Percentiles rank a stretch among this genome's conserved stretches.
Evolutionary conservation across 2,797 vertebrate species (phyloP).

Genomic region (Rousettus madagascariensis): DNA sequence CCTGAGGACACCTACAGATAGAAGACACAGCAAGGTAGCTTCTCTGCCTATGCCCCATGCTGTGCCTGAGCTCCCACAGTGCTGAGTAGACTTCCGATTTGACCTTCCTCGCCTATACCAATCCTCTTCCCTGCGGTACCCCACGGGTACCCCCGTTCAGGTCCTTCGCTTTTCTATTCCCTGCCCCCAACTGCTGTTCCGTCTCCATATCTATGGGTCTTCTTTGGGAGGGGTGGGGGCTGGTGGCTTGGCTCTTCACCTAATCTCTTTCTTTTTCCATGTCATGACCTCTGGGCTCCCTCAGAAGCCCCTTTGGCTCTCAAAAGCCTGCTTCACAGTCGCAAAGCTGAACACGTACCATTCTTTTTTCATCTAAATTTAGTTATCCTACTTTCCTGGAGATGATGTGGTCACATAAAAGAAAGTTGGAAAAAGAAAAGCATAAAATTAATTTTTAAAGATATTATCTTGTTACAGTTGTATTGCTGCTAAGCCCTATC

Average conservation of each 20-base stretch:
- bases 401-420: not conserved
- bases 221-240: not conserved
- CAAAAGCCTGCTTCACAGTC: not conserved
- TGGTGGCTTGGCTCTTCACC: not conserved
- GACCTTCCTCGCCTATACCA: not conserved
- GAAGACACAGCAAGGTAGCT: not conserved
- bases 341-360: not conserved
- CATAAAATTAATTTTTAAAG: slow-evolving; percentile 32
- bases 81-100: not conserved
- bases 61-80: not conserved
- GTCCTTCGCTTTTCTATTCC: not conserved
- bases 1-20: not conserved
- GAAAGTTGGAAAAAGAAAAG: not conserved
- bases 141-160: not conserved
- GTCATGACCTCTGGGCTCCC: not conserved
- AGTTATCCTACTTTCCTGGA: not conserved
- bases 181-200: not conserved
- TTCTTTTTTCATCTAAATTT: slow-evolving; percentile 1
- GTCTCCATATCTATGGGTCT: not conserved
- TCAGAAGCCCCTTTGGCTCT: not conserved
- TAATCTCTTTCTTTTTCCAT: not conserved
- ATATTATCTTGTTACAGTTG: not conserved
- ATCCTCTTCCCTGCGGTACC: not conserved
- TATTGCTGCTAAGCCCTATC: not conserved
- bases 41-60: accelerated